Evolutionary conservation across 2,888 invertebrate species (phyloP), one percentile per base, ranked within the genome.

Genomic region (Merodon equestris): DNA sequence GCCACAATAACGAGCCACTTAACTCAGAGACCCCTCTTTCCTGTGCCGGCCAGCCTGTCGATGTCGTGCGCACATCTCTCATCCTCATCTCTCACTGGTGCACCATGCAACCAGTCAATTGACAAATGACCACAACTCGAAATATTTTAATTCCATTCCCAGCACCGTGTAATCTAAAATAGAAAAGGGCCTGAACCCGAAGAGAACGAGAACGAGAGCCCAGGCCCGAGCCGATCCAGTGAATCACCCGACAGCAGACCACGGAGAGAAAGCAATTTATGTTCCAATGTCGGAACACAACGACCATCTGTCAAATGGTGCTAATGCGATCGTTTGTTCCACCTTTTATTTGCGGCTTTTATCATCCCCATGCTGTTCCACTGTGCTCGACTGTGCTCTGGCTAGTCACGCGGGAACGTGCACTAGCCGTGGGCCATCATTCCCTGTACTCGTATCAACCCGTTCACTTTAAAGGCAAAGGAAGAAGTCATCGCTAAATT

Each of bases 221-320:
- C 7, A 2, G 27, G 2, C 14, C 36, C 42, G 51, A 15, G 61
- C 54, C 17, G 42, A 17, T 18, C 47, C 36, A 72, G 64, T 68
- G 79, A 79, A 73, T 79, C 73, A 79, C 68, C 67, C 58, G 48
- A 42, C 15, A 67, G 56, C 66, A 51, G 38, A 12, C 47, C 58
- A 74, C 42, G 45, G 63, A 73, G 56, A n/a, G n/a, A 64, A 68
- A 42, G 58, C 60, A 66, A 70, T 79, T 79, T 74, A 79, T 74
- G 64, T n/a, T 60, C 74, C 54, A 66, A 70, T 79, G 79, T 74
- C 79, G 68, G 64, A 70, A 45, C 74, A 64, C 73, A 54, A 79
- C 73, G 74, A 79, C 74, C 79, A 79, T 79, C 73, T 79, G 79
- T 79, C 79, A 74, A 79, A 74, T 74, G 79, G 79, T 79, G 79